Percentiles rank a stretch among this genome's conserved stretches.
These are phyloP conservation scores for Graptemys geographica DNA, from an alignment of 2,797 vertebrate species.

Conservation along the genomic window DNA sequence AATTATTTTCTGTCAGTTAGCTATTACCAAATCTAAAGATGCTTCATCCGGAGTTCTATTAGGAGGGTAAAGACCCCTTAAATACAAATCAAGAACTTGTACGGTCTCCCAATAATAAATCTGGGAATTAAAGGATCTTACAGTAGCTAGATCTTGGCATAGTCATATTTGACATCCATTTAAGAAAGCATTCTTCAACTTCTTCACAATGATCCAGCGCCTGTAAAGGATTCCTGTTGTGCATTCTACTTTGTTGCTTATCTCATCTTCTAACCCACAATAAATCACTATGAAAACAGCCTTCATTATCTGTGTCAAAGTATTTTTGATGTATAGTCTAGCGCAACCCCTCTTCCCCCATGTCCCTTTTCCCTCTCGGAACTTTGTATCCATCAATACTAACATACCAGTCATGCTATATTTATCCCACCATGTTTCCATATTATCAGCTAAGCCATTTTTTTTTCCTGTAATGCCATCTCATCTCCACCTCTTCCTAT, in stretches of 20 bases:
- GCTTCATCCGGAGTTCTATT: neutral
- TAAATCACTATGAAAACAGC: constrained; percentile 10
- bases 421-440: fast-evolving
- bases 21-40: neutral
- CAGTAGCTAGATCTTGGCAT: fast-evolving
- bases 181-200: neutral
- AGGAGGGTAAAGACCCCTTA: neutral
- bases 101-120: neutral
- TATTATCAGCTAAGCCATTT: neutral
- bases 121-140: fast-evolving
- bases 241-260: neutral
- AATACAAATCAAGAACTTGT: neutral
- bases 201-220: fast-evolving
- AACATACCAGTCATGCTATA: neutral
- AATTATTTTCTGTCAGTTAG: neutral
- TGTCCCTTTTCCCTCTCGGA: constrained; percentile 14
- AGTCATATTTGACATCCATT: fast-evolving
- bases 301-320: fast-evolving
- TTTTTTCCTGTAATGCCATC: neutral
- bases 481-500: neutral
- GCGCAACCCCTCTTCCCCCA: constrained; percentile 19
- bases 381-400: constrained; percentile 18
- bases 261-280: neutral
- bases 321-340: fast-evolving
- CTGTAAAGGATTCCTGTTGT: neutral